A percentile compares a stretch with the other conserved stretches of the same genome.
Conservation (phyloP, 2,888 invertebrate genomes). For the Hoplodrina blanda region DNA sequence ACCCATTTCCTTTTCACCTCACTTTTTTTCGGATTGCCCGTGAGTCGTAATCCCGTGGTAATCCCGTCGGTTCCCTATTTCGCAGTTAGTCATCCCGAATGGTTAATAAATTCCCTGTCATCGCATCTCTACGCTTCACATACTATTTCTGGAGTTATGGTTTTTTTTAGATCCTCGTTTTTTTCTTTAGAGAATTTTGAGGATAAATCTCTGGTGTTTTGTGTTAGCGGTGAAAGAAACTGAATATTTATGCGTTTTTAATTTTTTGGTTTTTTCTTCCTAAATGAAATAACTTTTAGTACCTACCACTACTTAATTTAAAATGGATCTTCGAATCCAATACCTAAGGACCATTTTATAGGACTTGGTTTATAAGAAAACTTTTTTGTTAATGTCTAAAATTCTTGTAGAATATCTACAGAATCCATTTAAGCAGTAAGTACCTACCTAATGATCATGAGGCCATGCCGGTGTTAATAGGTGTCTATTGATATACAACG, state of each 20-base stretch:
- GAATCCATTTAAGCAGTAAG: too few relatives aligned
- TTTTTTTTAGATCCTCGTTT: constrained; percentile 65
- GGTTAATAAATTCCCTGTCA: constrained; percentile 90
- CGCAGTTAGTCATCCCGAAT: constrained; percentile 87
- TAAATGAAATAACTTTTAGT: background rate
- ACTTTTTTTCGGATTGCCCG: constrained; percentile 31
- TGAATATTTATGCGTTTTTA: constrained; percentile 40
- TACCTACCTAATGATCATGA: background rate
- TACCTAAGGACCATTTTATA: background rate
- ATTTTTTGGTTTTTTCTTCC: constrained; percentile 17
- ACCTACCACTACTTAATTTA: background rate
- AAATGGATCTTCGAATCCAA: background rate
- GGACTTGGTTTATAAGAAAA: too few relatives aligned
- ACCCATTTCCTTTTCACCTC: constrained; percentile 18
- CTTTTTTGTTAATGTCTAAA: too few relatives aligned
- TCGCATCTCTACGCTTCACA: constrained; percentile 76
- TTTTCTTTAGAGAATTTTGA: constrained; percentile 56
- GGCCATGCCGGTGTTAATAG: too few relatives aligned
- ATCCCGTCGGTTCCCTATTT: constrained; percentile 69
- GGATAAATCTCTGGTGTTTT: constrained; percentile 64
- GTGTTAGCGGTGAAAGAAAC: constrained; percentile 40
- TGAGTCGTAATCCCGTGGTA: constrained; percentile 59
- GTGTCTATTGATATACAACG: background rate
- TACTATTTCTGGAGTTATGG: constrained; percentile 80
- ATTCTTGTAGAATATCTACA: too few relatives aligned